phyloP scores from a whole-genome alignment of 53 echinoderm and acorn worm genomes.

The Arbacia lixula region DNA sequence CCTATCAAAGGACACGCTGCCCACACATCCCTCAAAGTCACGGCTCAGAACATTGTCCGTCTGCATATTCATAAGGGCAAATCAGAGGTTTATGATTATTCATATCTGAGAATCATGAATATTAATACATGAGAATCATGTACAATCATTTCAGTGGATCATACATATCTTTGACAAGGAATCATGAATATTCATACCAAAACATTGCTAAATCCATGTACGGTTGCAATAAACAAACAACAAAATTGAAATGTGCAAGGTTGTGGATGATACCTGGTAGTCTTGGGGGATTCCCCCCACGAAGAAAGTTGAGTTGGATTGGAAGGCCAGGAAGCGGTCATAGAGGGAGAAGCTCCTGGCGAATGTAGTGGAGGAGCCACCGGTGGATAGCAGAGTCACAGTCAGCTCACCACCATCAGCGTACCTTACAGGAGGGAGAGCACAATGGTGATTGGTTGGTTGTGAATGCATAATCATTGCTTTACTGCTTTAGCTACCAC shows the following conservation, averaged over 20 bases:
- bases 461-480: no score
- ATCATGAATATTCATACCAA: no score
- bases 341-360: constrained; percentile 70
- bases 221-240: no score
- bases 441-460: no score
- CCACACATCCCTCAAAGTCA: constrained; percentile 85
- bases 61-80: constrained; percentile 46
- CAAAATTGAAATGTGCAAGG: neutral
- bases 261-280: constrained; percentile 65
- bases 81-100: no score
- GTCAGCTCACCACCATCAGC: constrained; percentile 88
- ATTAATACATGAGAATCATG: no score
- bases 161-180: no score
- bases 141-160: no score
- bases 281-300: constrained; percentile 80
- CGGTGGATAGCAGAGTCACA: constrained; percentile 80
- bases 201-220: no score
- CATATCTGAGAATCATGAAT: no score
- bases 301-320: constrained; percentile 61
- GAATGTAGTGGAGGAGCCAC: constrained; percentile 78
- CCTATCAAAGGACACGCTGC: constrained; percentile 71
- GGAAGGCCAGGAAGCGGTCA: constrained; percentile 63
- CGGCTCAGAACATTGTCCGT: constrained; percentile 67
- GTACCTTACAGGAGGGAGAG: constrained; percentile 59
- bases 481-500: no score